These are phyloP conservation scores for Plectrocnemia conspersa DNA, from an alignment of 1,140 invertebrate species.

Conservation along the genomic window DNA sequence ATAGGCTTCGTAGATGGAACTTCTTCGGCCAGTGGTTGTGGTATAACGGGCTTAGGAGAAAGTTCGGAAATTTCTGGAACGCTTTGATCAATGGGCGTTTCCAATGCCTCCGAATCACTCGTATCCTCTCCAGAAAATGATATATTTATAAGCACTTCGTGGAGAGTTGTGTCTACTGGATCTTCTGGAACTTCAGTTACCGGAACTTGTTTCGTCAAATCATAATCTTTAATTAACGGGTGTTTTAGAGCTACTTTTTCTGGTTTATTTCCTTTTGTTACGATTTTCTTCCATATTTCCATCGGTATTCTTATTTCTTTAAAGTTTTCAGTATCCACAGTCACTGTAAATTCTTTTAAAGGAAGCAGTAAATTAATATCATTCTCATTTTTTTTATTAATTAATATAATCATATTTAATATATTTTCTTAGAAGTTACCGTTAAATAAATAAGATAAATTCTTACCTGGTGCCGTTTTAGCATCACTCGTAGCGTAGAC, in stretches of 20 bases:
- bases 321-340: slow-evolving; percentile 27
- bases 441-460: neutral
- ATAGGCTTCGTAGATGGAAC: neutral
- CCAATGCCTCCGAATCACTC: too few species aligned
- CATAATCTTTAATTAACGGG: too few species aligned
- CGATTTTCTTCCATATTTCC: slow-evolving; percentile 25
- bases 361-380: neutral
- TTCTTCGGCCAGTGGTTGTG: neutral
- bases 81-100: too few species aligned
- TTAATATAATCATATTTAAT: neutral
- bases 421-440: neutral
- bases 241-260: too few species aligned
- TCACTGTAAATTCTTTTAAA: slow-evolving; percentile 29
- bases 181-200: too few species aligned
- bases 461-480: slow-evolving; percentile 32
- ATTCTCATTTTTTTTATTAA: neutral
- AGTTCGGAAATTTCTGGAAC: too few species aligned
- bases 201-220: too few species aligned
- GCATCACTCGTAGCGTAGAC: neutral
- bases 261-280: slow-evolving; percentile 1
- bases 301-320: slow-evolving; percentile 31
- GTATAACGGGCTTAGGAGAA: neutral
- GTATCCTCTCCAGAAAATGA: too few species aligned
- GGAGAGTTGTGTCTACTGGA: too few species aligned
- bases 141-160: too few species aligned